Base-by-base conservation (phyloP, 2,113 vertebrate species). In the Macquaria ambigua region DNA sequence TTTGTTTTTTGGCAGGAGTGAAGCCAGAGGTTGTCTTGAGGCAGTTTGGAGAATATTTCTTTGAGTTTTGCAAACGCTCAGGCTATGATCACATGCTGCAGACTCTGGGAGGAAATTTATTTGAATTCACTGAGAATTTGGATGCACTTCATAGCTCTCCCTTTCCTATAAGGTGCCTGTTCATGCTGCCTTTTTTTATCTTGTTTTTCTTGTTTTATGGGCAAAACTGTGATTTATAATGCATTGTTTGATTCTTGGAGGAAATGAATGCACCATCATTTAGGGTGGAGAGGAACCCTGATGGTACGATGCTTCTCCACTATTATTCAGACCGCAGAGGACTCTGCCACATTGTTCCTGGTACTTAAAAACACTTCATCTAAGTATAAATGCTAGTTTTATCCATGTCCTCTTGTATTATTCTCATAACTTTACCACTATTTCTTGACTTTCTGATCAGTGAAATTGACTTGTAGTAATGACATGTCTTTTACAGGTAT, bases 11-110 rank as follows among this genome's bases (percentile, higher is more conserved):
- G n/a, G n/a, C 76, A 97, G 96, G 90, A 85, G 83, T 96, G 63
- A 89, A 94, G 58, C 92, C 94, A 64, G 95, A 96, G 55, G 72
- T 81, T 34, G 94, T 97, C 81, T 87, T 97, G 87, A 95, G 88
- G 66, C 95, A 96, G 87, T 97, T 97, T 84, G 96, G 96, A 56
- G 94, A 96, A 79, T 95, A 96, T 89, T 97, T 97, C 93, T 97
- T 97, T 89, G 95, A 96, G 80, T 97, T 97, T 87, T 97, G 96
- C 81, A 96, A 97, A 86, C 94, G 92, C 56, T 96, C 96, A 6
- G 96, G 96, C 52, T 97, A 97, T 39, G 95, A 96, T 84, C 95
- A 95, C 77, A 97, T 97, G 96, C 92, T 97, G 85, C 92, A 96
- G 84, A 96, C 96, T 0, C 91, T 97, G 41, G 96, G 96, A 79